These are phyloP conservation scores for Mirounga angustirostris DNA, from an alignment of 2,113 vertebrate species.

Conservation along the genomic window DNA sequence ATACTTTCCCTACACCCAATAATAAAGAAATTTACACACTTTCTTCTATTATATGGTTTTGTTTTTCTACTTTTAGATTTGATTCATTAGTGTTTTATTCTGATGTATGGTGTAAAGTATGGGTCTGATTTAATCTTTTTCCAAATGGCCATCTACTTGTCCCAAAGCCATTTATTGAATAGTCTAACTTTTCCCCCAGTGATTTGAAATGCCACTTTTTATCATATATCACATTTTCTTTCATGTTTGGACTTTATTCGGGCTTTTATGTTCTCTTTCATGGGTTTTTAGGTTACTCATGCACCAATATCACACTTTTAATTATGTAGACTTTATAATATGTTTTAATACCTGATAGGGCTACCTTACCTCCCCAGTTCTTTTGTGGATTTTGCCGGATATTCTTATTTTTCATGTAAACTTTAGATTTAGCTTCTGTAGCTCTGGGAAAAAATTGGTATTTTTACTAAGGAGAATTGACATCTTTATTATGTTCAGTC, in stretches of 20 bases:
- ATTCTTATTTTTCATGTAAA: conserved; percentile 23
- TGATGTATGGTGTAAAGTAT: background rate
- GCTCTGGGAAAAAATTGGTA: background rate
- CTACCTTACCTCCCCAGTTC: background rate
- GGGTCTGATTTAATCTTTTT: background rate
- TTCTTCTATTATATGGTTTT: background rate
- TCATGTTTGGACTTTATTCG: background rate
- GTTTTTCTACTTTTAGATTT: conserved; percentile 10
- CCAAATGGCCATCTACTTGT: background rate
- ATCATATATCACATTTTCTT: background rate
- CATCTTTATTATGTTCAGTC: background rate
- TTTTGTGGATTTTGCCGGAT: conserved; percentile 11
- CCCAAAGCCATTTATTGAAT: background rate
- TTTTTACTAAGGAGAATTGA: background rate
- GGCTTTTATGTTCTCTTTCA: background rate
- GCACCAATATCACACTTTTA: background rate
- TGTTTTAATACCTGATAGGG: background rate
- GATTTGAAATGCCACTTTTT: background rate
- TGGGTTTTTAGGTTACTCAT: background rate
- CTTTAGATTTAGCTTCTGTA: background rate
- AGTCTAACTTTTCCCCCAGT: background rate
- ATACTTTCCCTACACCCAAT: background rate
- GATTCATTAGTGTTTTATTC: conserved; percentile 38
- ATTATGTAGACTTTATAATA: background rate
- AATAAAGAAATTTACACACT: background rate